phyloP scores from a whole-genome alignment of 1,140 invertebrate species.

The Drosophila arawakana region DNA sequence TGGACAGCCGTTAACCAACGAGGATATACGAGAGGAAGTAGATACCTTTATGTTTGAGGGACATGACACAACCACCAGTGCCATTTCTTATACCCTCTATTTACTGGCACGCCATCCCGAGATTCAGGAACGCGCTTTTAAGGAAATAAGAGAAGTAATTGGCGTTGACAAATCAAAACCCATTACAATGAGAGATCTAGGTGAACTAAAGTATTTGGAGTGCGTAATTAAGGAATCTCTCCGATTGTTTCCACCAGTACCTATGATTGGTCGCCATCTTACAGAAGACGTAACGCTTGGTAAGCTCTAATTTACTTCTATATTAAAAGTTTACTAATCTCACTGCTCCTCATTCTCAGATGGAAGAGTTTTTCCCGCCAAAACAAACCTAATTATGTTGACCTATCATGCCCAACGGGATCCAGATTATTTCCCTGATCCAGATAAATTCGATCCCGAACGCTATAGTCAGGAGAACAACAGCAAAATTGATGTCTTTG shows the following conservation, averaged over 20 bases:
- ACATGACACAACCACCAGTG: constrained; percentile 89
- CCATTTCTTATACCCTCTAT: constrained; percentile 86
- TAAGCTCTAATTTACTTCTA: constrained; percentile 15
- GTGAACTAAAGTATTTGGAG: constrained; percentile 85
- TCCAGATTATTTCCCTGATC: constrained; percentile 86
- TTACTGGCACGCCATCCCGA: constrained; percentile 86
- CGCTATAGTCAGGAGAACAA: constrained; percentile 86
- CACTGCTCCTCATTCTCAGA: constrained; percentile 32
- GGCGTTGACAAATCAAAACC: constrained; percentile 76
- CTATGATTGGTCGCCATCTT: constrained; percentile 87
- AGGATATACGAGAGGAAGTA: constrained; percentile 90
- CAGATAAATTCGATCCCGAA: constrained; percentile 88
- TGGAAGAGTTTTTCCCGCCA: constrained; percentile 81
- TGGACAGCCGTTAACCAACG: constrained; percentile 86
- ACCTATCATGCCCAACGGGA: constrained; percentile 86
- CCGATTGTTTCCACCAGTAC: constrained; percentile 89
- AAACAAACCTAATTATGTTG: constrained; percentile 79
- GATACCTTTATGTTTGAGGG: constrained; percentile 94
- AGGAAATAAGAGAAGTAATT: constrained; percentile 87
- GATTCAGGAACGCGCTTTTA: constrained; percentile 86
- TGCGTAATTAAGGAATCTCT: constrained; percentile 88
- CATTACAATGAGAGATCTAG: constrained; percentile 59
- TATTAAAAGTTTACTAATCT: neutral
- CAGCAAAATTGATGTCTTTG: constrained; percentile 84
- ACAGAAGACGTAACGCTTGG: constrained; percentile 85